phyloP scores from a whole-genome alignment of 1,140 invertebrate species.

The Neodiprion lecontei region DNA sequence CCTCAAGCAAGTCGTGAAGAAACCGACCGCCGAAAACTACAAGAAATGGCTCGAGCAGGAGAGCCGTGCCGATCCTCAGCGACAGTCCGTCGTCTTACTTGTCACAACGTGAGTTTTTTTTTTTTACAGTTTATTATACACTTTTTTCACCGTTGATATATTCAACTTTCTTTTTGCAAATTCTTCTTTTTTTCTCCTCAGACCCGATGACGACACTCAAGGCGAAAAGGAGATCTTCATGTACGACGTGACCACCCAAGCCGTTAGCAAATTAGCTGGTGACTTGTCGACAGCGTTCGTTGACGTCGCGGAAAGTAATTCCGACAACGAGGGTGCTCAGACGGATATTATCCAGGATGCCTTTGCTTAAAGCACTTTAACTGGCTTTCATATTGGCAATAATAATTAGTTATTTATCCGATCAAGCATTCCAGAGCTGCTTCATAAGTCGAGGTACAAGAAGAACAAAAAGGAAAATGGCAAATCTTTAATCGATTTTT shows the following conservation, averaged over 20 bases:
- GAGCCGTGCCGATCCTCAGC: slow-evolving; percentile 71
- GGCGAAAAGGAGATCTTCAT: slow-evolving; percentile 82
- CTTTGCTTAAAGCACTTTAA: too few species aligned
- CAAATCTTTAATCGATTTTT: too few species aligned
- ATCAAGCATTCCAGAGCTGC: too few species aligned
- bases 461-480: too few species aligned
- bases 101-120: slow-evolving; percentile 74
- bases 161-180: slow-evolving; percentile 13
- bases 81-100: slow-evolving; percentile 80
- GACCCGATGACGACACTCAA: slow-evolving; percentile 57
- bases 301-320: slow-evolving; percentile 82
- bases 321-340: slow-evolving; percentile 66
- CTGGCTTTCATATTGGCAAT: too few species aligned
- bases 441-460: too few species aligned
- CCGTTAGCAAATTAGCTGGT: slow-evolving; percentile 73
- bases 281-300: slow-evolving; percentile 82
- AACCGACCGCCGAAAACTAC: slow-evolving; percentile 78
- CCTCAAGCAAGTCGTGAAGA: slow-evolving; percentile 76
- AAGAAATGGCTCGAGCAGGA: slow-evolving; percentile 81
- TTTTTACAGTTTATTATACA: slow-evolving; percentile 19
- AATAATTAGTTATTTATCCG: too few species aligned
- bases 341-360: background rate
- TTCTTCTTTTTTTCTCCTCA: slow-evolving; percentile 37
- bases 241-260: slow-evolving; percentile 76
- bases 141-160: slow-evolving; percentile 2